Evolutionary conservation across 2,113 vertebrate genomes (phyloP).

Genomic region (mouse (Mus musculus)): DNA sequence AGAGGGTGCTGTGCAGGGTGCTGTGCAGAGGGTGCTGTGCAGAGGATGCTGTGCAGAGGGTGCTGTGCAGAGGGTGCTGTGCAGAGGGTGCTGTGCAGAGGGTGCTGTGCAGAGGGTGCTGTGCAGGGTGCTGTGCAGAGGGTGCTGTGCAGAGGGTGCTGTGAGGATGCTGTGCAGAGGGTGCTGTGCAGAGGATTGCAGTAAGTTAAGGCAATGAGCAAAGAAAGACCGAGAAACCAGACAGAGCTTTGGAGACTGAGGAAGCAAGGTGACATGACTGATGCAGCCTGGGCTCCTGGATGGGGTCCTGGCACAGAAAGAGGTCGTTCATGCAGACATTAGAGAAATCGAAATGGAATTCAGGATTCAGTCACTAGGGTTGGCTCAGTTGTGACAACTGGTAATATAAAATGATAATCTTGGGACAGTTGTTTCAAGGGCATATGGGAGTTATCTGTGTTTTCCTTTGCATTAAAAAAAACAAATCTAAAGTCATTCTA

Average conservation of each 20-base stretch:
- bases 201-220: neutral
- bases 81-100: neutral
- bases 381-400: slow-evolving; percentile 16
- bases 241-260: neutral
- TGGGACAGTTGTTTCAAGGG: neutral
- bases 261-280: neutral
- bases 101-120: too few relatives aligned
- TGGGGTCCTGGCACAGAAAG: neutral
- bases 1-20: too few relatives aligned
- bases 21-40: too few relatives aligned
- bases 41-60: too few relatives aligned
- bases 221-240: neutral
- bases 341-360: neutral
- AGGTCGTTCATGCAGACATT: neutral
- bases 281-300: neutral
- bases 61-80: neutral
- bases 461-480: slow-evolving; percentile 16
- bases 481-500: slow-evolving; percentile 20
- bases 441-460: neutral
- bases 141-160: neutral
- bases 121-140: neutral
- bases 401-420: neutral
- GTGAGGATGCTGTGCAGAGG: neutral
- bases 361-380: neutral
- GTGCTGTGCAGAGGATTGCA: neutral